These are phyloP conservation scores for Chaetogeoica ovagalla DNA, from an alignment of 2,888 invertebrate species.

Conservation along the genomic window DNA sequence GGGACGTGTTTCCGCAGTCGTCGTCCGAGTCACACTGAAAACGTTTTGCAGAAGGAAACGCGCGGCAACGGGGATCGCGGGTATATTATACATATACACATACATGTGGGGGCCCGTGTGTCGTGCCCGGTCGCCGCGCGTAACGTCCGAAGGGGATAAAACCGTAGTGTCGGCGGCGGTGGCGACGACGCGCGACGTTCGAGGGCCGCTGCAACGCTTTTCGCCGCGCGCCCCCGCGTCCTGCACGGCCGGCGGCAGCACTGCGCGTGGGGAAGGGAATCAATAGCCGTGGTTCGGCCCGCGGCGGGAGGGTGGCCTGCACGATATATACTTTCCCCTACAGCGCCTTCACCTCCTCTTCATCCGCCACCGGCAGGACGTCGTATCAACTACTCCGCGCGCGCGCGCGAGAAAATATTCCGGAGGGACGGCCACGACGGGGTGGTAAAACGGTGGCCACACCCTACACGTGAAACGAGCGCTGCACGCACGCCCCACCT, in stretches of 20 bases:
- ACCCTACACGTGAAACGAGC: constrained; percentile 11
- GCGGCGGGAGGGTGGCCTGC: not conserved
- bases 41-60: constrained; percentile 21
- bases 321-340: not conserved
- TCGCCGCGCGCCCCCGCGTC: not conserved
- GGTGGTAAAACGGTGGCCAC: constrained; percentile 26
- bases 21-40: constrained; percentile 18
- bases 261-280: constrained; percentile 30
- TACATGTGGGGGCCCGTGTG: not conserved
- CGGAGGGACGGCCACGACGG: not conserved
- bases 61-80: not conserved
- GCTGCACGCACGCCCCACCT: not conserved
- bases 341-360: not conserved
- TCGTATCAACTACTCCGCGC: too few relatives aligned
- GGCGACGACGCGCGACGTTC: not conserved
- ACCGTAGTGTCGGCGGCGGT: not conserved
- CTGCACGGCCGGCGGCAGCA: not conserved
- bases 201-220: constrained; percentile 25
- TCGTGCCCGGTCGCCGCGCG: constrained; percentile 33
- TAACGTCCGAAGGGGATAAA: not conserved
- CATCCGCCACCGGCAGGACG: not conserved
- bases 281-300: constrained; percentile 22
- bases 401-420: too few relatives aligned
- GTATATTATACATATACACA: too few relatives aligned
- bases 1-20: not conserved